Conservation (phyloP, 2,797 vertebrate genomes). For the Pseudochirops cupreus region DNA sequence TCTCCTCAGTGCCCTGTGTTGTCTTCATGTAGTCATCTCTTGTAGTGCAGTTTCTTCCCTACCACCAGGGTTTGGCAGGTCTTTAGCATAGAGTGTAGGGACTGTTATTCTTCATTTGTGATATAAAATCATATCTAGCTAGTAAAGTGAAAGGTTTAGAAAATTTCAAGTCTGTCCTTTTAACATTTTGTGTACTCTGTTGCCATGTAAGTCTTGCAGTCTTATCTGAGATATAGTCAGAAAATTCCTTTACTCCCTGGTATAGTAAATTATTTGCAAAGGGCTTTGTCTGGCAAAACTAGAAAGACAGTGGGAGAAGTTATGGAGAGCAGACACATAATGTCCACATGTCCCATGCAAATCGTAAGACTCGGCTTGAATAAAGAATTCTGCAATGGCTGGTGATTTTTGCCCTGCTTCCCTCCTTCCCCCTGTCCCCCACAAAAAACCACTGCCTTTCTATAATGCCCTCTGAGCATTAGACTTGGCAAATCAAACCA, state of each 20-base stretch:
- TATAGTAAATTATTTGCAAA: not conserved
- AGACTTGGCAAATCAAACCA: not conserved
- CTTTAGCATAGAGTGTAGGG: not conserved
- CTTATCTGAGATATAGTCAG: not conserved
- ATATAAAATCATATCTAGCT: not conserved
- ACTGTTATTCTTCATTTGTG: not conserved
- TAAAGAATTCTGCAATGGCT: not conserved
- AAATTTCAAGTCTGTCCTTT: not conserved
- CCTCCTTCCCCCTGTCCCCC: too few relatives aligned
- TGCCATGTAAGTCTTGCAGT: not conserved
- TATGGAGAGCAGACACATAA: not conserved
- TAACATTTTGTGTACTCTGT: not conserved
- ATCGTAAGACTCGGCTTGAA: not conserved
- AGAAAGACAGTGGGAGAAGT: not conserved
- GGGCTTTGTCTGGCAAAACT: too few relatives aligned
- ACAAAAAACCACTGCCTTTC: not conserved
- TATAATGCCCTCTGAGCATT: not conserved
- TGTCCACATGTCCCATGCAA: not conserved
- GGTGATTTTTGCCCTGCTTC: not conserved
- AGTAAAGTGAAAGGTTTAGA: not conserved
- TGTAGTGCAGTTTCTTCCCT: not conserved
- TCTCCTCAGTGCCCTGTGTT: not conserved
- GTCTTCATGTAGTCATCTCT: not conserved
- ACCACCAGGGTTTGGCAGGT: not conserved
- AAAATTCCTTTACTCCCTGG: not conserved